Evolutionary conservation across 2,797 vertebrate genomes (phyloP), one percentile per base, ranked within the genome.

Genomic region (Pangasius sanitwongsei): DNA sequence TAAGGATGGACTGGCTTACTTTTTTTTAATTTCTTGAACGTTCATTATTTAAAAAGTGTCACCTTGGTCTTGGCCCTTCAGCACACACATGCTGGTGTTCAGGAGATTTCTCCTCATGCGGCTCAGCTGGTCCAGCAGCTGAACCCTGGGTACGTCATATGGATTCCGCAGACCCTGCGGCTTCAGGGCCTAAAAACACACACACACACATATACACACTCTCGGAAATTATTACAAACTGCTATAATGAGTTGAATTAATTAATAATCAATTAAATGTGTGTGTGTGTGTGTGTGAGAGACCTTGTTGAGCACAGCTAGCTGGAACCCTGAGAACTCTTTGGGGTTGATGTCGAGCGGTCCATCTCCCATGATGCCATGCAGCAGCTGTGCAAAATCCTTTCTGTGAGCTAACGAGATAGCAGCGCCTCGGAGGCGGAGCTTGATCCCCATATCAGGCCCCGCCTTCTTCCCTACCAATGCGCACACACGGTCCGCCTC

Each of bases 21-120:
- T 15, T 11, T 63, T 63, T 65, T n/a, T 0, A 63, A 18, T 65
- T n/a, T n/a, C 11, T n/a, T 23, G 37, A 48, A 25, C 25, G 3
- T 34, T 18, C 11, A 16, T 53, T n/a, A 80, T 31, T 31, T 31
- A 57, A 20, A 11, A 28, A 85, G 57, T 11, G 37, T 74, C 92
- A 99, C 98, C 98, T 97, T 99, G 97, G 90, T 99, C 98, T 93
- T 99, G 98, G 72, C 97, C 97, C 90, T 97, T 99, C 87, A 97
- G 97, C 4, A 95, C 95, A 4, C 89, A 90, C 20, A 89, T n/a
- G 7, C 77, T 81, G 23, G 96, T 97, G 92, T 97, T 97, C 93
- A 99, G 94, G 88, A 99, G 94, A 90, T 99, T 99, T 87, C 98
- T 97, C 95, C 98, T 97, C 99, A 99, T 99, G 90, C 98, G 95